Evolutionary conservation across 1,140 invertebrate species (phyloP), one percentile per base, ranked within the genome.

Genomic region (Campoletis sonorensis): DNA sequence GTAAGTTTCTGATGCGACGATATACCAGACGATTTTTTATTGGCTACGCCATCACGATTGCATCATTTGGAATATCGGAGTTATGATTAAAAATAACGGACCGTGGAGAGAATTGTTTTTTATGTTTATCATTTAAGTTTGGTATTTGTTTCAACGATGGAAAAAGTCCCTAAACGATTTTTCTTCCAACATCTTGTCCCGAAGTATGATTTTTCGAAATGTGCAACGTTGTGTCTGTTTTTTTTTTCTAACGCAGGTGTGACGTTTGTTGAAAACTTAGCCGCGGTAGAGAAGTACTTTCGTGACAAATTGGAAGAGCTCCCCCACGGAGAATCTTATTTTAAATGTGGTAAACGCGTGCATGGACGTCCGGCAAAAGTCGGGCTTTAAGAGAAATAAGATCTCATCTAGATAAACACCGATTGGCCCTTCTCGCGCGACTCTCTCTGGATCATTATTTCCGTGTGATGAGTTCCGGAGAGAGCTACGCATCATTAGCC

Each of bases 391-490:
- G 67, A 70, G 67, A 89, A 89, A 89, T 88, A 86, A 91, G 90
- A 91, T 91, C 89, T 91, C 89, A 91, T 91, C 89, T 90, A 91
- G 90, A 91, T 91, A 91, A 85, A 81, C 82, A 82, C 86, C 67
- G 61, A 64, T 64, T 89, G 87, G 86, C 85, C 11, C 26, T 30
- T 30, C 26, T 88, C 86, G 86, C 85, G 13, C 64, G 11, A 30
- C 3, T 4, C 67, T 70, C 30, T 30, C 40, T 18, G 27, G 10
- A 70, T 37, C 18, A 70, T 70, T 70, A 70, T 70, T 70, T 18
- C 8, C 15, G 4, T 33, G 33, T 33, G 67, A 70, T 70, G 30
- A 70, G 30, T 33, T 84, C 81, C 83, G 80, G 84, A 84, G 4
- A 23, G n/a, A 84, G 84, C 86, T 85, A 88, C 84, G 86, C 84